These are phyloP conservation scores for Rhopilema esculentum DNA, from an alignment of 30 jellyfish, hydroid and myxozoan species.

Conservation along the genomic window DNA sequence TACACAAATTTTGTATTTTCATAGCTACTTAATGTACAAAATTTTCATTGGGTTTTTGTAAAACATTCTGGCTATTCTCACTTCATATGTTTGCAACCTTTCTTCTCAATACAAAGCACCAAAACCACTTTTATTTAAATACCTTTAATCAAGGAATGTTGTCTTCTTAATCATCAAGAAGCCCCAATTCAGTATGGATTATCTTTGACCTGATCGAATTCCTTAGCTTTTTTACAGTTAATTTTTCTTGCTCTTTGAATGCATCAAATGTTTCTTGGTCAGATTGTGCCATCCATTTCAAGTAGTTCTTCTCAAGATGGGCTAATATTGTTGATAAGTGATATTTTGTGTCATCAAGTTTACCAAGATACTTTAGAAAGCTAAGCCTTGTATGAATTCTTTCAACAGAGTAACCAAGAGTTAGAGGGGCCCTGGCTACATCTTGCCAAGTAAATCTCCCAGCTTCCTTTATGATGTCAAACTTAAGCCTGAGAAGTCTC, in stretches of 20 bases:
- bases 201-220: slow-evolving; percentile 36
- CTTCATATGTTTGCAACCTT: no score
- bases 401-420: slow-evolving; percentile 62
- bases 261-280: slow-evolving; percentile 15
- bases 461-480: slow-evolving; percentile 30
- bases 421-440: slow-evolving; percentile 54
- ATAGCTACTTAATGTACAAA: no score
- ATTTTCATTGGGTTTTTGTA: no score
- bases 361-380: slow-evolving; percentile 32
- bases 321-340: slow-evolving; percentile 44
- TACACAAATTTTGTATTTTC: no score
- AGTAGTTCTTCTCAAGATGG: slow-evolving; percentile 15
- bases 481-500: slow-evolving; percentile 42
- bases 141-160: not conserved
- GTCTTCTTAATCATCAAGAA: slow-evolving; percentile 18
- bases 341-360: slow-evolving; percentile 23
- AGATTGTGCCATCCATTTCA: slow-evolving; percentile 31
- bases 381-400: slow-evolving; percentile 47
- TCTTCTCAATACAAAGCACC: no score
- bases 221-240: slow-evolving; percentile 25
- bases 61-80: no score
- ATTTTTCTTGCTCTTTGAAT: slow-evolving; percentile 36
- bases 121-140: not conserved
- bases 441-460: slow-evolving; percentile 59
- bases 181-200: slow-evolving; percentile 43